These are phyloP conservation scores for Drosophila hawaiiensis DNA, from an alignment of 2,888 invertebrate genomes.

Conservation along the genomic window DNA sequence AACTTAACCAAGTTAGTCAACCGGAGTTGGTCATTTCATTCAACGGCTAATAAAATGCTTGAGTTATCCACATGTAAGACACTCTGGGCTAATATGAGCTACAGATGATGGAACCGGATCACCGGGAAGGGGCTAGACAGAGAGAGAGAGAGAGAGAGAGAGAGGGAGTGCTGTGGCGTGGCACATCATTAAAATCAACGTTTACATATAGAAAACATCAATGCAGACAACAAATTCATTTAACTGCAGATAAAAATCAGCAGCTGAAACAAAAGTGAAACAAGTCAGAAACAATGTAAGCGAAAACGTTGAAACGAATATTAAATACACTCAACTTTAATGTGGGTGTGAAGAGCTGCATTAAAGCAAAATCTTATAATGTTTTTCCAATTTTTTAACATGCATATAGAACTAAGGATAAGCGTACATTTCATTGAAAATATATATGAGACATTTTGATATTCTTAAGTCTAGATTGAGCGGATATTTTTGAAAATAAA, in stretches of 20 bases:
- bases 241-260: conserved; percentile 77
- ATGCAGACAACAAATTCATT: conserved; percentile 76
- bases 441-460: rapidly evolving
- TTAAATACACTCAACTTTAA: conserved; percentile 4
- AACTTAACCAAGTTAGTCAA: conserved; percentile 79
- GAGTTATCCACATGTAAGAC: conserved; percentile 69
- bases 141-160: not conserved
- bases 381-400: not conserved
- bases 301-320: not conserved
- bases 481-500: not conserved
- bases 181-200: conserved; percentile 80
- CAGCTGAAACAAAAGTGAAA: conserved; percentile 73
- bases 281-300: not conserved
- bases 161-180: conserved; percentile 20
- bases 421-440: not conserved
- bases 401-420: not conserved
- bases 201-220: conserved; percentile 76
- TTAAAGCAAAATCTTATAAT: not conserved
- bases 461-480: too few species aligned
- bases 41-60: conserved; percentile 80
- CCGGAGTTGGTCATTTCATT: conserved; percentile 78
- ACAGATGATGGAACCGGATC: not conserved
- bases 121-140: not conserved
- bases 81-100: conserved; percentile 18
- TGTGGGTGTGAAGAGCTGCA: not conserved